Base-by-base conservation (phyloP, 2,113 vertebrate species). In the Vulpes vulpes region DNA sequence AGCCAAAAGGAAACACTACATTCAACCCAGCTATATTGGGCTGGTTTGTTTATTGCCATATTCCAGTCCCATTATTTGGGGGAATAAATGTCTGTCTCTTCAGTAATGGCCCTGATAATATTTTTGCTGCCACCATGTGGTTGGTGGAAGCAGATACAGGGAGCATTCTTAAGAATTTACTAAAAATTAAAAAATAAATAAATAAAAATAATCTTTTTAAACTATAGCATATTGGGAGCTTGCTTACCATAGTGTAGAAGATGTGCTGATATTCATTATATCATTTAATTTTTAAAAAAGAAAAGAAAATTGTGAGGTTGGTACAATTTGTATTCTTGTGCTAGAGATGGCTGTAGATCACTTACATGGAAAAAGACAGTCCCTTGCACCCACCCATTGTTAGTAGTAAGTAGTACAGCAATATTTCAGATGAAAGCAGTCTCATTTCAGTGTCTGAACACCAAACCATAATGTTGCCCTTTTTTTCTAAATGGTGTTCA, bases 81-180 rank as follows among this genome's bases (percentile, higher is more conserved):
- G 3, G 81, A 12, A 30, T 64, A 84, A 71, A 69, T 10, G 8
- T 69, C 67, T 11, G 8, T 12, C 25, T 60, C 60, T 59, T 85
- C 12, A 62, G 9, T 53, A 84, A 88, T 15, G 14, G 64, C 79
- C 62, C 67, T 79, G 22, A 91, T 10, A 64, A 76, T 73, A 93
- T 93, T 59, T 93, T 89, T 96, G 96, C 94, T 98, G 94, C 92
- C 95, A 95, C 51, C 93, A 76, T 57, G 69, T 93, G 88, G 89
- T 35, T 74, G 23, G 60, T 97, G 67, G n/a, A 2, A 57, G 69
- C 55, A 38, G 25, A 83, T 89, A 22, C 81, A 62, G 12, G 22
- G 38, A 84, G 82, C 17, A 81, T 23, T 4, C 16, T 80, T 38
- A 93, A 60, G 60, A 78, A 22, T 55, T 79, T 19, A 67, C 7